These are phyloP conservation scores for roundworm (Caenorhabditis elegans) DNA, from an alignment of 1,140 invertebrate genomes.

Conservation along the genomic window DNA sequence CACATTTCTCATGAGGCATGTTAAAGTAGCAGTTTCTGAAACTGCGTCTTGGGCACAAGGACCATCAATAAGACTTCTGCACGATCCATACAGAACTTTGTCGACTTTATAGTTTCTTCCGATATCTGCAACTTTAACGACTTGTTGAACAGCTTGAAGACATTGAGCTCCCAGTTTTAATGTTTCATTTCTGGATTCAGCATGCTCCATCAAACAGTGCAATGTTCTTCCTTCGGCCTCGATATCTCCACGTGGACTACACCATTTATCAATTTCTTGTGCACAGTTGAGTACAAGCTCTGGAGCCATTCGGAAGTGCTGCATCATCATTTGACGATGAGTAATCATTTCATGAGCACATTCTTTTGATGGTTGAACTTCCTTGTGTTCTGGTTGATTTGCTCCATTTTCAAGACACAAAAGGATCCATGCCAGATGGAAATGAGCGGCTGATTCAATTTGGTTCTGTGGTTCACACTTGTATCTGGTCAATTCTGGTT, in stretches of 20 bases:
- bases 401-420: conserved; percentile 85
- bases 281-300: conserved; percentile 86
- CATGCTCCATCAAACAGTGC: conserved; percentile 92
- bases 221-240: conserved; percentile 83
- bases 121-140: conserved; percentile 65
- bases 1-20: conserved; percentile 87
- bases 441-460: conserved; percentile 62
- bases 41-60: conserved; percentile 59
- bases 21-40: conserved; percentile 72
- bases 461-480: conserved; percentile 59
- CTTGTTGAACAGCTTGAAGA: conserved; percentile 51
- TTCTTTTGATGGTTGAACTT: conserved; percentile 71
- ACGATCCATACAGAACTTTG: conserved; percentile 63
- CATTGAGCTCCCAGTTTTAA: conserved; percentile 57
- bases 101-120: conserved; percentile 66
- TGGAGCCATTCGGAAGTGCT: conserved; percentile 86
- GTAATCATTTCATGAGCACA: conserved; percentile 81
- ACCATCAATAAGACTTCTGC: conserved; percentile 59
- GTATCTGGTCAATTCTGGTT: conserved; percentile 78
- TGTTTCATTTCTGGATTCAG: conserved; percentile 67
- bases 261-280: conserved; percentile 75
- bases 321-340: conserved; percentile 84
- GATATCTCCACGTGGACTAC: conserved; percentile 68
- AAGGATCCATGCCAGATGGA: conserved; percentile 80
- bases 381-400: conserved; percentile 51